phyloP scores from a whole-genome alignment of 2,797 vertebrate genomes.

The Sus cebifrons region DNA sequence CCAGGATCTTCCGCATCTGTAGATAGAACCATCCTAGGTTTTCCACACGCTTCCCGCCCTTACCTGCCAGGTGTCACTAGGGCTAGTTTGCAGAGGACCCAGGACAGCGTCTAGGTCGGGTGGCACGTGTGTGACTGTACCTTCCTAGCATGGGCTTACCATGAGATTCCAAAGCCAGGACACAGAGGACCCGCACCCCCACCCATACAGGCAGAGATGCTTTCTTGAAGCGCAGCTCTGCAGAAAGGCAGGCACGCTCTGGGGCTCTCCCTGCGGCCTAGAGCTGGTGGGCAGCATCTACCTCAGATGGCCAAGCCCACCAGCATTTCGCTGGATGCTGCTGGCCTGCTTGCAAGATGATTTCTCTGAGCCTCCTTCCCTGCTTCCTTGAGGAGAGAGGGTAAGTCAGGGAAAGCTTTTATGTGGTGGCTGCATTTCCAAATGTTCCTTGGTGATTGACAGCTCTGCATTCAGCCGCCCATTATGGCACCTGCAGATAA shows the following conservation, averaged over 20 bases:
- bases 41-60: rapidly evolving
- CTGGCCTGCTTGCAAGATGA: not conserved
- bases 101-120: not conserved
- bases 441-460: slow-evolving; percentile 88
- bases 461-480: slow-evolving; percentile 88
- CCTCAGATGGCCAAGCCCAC: not conserved
- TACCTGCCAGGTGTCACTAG: rapidly evolving
- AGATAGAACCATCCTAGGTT: not conserved
- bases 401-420: slow-evolving; percentile 86
- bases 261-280: not conserved
- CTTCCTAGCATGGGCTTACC: rapidly evolving
- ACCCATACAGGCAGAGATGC: not conserved
- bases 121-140: rapidly evolving
- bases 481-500: slow-evolving; percentile 90
- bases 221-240: not conserved
- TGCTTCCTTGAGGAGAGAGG: slow-evolving; percentile 60
- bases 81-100: not conserved
- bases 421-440: slow-evolving; percentile 81
- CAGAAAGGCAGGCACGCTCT: rapidly evolving
- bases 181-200: too few relatives aligned
- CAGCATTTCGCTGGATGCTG: not conserved
- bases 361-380: slow-evolving; percentile 69
- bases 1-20: rapidly evolving
- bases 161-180: not conserved
- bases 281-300: rapidly evolving